Base-by-base conservation (phyloP, 2,888 invertebrate species). In the Ophion ventricosus region DNA sequence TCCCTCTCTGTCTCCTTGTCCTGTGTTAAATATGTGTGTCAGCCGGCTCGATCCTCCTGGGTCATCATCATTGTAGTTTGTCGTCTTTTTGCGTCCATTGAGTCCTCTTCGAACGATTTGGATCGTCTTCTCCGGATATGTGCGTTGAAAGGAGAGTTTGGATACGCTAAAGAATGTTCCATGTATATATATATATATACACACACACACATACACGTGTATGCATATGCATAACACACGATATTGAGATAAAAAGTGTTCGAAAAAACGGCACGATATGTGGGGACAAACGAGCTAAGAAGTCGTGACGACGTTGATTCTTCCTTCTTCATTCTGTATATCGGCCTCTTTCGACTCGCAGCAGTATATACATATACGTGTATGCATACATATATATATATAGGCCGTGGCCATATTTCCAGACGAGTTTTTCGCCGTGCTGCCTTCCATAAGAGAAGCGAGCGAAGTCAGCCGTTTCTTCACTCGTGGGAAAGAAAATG, bases 361-460 rank as follows among this genome's bases (percentile, higher is more conserved):
- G 59, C 20, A 72, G 64, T 66, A 11, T 17, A 49, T 49, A 43
- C 11, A 43, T 14, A 43, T 14, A 43, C 43, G 2, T 14, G 11
- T 14, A 43, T 14, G 2, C 43, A 49, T 4, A 49, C 49, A 49
- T 14, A 3, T 14, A 49, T 4, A 40, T 14, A 79, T 29, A 79
- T 29, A 74, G 64, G 82, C 78, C 82, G 81, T 40, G 35, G 74
- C 77, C 86, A 43, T 79, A 26, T 85, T 87, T 74, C 88, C 88
- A 90, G 90, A 91, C 91, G 87, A 90, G 91, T 91, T 91, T 91
- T 90, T 91, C 90, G 85, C 87, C 77, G 86, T 64, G 54, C 76
- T 64, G 61, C 77, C 80, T 73, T 74, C 77, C 80, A 78, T 82
- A 78, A 82, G 79, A 73, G 79, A 70, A 7, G 29, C 59, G 85